A percentile compares a stretch with the other conserved stretches of the same genome.
phyloP scores from a whole-genome alignment of 2,888 invertebrate species.

The Chrysopilus asiliformis region DNA sequence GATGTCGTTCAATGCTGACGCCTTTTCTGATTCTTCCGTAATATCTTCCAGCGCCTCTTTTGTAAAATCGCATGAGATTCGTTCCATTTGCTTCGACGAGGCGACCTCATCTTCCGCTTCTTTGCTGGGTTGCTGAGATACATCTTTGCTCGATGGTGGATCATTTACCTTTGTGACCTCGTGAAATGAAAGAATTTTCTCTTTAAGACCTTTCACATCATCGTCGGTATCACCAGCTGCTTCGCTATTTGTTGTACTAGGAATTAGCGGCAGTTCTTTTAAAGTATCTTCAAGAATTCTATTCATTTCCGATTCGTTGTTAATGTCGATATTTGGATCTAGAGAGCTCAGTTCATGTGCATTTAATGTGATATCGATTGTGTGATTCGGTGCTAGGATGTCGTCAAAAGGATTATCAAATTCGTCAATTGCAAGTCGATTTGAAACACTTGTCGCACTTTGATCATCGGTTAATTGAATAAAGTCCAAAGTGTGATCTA shows the following conservation, averaged over 20 bases:
- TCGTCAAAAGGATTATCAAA: conserved; percentile 32
- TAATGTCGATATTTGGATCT: conserved; percentile 19
- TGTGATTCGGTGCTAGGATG: conserved; percentile 27
- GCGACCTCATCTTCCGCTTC: conserved; percentile 13
- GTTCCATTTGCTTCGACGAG: conserved; percentile 30
- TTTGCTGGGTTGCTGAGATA: conserved; percentile 3
- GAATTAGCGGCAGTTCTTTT: neutral
- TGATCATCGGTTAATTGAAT: neutral
- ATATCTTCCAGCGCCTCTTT: conserved; percentile 35
- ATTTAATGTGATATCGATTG: conserved; percentile 27
- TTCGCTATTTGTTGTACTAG: neutral
- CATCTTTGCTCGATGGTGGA: conserved; percentile 16
- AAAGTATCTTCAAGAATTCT: neutral
- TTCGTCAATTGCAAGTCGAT: conserved; percentile 20
- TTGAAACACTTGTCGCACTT: conserved; percentile 4
- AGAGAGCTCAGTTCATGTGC: conserved; percentile 21
- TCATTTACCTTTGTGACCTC: neutral
- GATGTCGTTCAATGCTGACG: conserved; percentile 16
- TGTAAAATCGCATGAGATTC: conserved; percentile 26
- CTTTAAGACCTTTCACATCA: conserved; percentile 27
- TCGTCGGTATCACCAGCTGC: conserved; percentile 18
- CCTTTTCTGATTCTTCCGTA: conserved; percentile 33
- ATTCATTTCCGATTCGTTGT: conserved; percentile 17
- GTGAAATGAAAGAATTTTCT: conserved; percentile 24
- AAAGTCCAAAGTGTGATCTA: conserved; percentile 1